Conservation (phyloP, 2,113 vertebrate species). For the Fukomys damarensis region DNA sequence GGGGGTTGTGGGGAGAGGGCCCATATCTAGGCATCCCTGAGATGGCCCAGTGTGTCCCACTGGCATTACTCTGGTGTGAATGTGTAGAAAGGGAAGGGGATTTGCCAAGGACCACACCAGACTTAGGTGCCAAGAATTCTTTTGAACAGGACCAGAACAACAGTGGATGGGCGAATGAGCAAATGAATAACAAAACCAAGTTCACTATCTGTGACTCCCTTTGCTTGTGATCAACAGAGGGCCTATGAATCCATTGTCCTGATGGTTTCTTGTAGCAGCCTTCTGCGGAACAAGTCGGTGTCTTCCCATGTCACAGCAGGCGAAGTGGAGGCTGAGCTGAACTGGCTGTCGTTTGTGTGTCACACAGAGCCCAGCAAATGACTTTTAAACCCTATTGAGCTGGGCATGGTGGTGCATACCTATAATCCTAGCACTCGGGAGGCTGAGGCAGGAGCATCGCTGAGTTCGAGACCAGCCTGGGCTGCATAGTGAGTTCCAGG, state of each 20-base stretch:
- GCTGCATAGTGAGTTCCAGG: too few relatives aligned
- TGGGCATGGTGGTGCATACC: too few relatives aligned
- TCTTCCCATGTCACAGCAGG: not conserved
- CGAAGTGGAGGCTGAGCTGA: not conserved
- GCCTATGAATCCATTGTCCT: accelerated
- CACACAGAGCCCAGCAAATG: not conserved
- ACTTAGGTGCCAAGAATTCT: not conserved
- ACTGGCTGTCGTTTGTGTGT: not conserved
- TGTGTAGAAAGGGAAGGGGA: not conserved
- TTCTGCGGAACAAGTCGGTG: not conserved
- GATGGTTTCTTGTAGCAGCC: accelerated
- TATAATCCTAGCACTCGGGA: too few relatives aligned
- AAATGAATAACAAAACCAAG: not conserved
- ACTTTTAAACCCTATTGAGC: not conserved
- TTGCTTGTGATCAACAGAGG: not conserved
- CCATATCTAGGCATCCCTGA: not conserved
- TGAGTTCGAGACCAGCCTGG: too few relatives aligned
- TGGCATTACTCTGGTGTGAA: not conserved
- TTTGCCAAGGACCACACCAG: not conserved
- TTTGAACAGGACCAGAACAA: not conserved
- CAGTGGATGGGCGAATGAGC: not conserved
- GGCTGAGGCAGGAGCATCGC: too few relatives aligned
- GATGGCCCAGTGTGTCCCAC: not conserved
- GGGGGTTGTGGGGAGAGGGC: not conserved
- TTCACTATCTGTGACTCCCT: not conserved